A percentile compares a stretch with the other conserved stretches of the same genome.
phyloP scores from a whole-genome alignment of 2,888 invertebrate species.

The Hypena proboscidalis region DNA sequence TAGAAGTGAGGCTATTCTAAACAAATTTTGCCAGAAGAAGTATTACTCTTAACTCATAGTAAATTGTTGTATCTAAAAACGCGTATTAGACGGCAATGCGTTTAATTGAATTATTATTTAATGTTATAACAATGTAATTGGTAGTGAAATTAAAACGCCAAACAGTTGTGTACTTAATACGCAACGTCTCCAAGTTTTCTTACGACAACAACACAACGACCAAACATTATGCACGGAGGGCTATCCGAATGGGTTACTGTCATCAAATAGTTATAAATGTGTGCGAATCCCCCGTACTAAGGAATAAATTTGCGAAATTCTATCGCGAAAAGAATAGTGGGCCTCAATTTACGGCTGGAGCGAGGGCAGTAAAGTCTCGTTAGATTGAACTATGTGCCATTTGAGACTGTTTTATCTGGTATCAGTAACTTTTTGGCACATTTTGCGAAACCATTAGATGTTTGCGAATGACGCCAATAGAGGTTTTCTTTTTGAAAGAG shows the following conservation, averaged over 20 bases:
- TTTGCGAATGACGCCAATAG: slow-evolving; percentile 14
- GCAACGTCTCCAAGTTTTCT: slow-evolving; percentile 2
- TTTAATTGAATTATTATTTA: too few relatives aligned
- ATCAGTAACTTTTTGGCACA: slow-evolving; percentile 51
- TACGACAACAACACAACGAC: slow-evolving; percentile 14
- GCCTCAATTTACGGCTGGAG: slow-evolving; percentile 75
- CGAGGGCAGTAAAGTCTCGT: slow-evolving; percentile 80
- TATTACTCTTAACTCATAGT: too few relatives aligned
- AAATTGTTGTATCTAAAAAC: too few relatives aligned
- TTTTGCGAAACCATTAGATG: slow-evolving; percentile 32
- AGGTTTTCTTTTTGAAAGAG: too few relatives aligned
- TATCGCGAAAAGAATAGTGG: slow-evolving; percentile 79
- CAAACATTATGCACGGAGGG: slow-evolving; percentile 36
- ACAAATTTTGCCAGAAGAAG: too few relatives aligned
- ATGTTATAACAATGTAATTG: too few relatives aligned
- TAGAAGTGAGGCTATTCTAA: too few relatives aligned
- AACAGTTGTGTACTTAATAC: not conserved
- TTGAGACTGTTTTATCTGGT: slow-evolving; percentile 61
- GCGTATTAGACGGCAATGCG: too few relatives aligned
- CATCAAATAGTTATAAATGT: slow-evolving; percentile 46
- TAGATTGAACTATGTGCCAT: slow-evolving; percentile 78
- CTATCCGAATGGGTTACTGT: slow-evolving; percentile 30
- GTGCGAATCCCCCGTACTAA: slow-evolving; percentile 45
- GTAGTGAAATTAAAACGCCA: not conserved
- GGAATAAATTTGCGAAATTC: slow-evolving; percentile 77